phyloP scores from a whole-genome alignment of 2,113 vertebrate genomes.

The Anser cygnoides region DNA sequence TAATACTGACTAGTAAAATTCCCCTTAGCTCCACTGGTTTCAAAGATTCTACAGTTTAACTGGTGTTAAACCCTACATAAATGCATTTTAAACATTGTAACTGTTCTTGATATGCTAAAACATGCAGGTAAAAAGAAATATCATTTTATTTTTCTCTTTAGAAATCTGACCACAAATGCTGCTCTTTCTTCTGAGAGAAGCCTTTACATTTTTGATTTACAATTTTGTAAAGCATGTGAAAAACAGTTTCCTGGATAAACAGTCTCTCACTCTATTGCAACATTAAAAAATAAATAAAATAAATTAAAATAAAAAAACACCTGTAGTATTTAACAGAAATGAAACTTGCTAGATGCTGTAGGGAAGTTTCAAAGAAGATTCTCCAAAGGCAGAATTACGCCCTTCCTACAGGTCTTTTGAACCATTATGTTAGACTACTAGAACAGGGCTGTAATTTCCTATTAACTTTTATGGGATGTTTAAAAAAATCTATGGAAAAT shows the following conservation, averaged over 20 bases:
- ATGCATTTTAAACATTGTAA: background rate
- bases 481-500: background rate
- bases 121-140: background rate
- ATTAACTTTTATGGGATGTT: conserved; percentile 21
- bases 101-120: background rate
- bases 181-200: background rate
- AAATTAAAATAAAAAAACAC: background rate
- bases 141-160: background rate
- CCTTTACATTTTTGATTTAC: background rate
- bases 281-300: background rate
- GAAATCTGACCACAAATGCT: background rate
- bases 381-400: background rate
- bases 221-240: background rate
- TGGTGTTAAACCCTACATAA: background rate
- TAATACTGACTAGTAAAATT: background rate
- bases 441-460: background rate
- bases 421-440: background rate
- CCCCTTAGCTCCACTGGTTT: background rate
- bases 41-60: background rate
- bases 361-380: background rate
- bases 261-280: background rate
- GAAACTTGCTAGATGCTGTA: background rate
- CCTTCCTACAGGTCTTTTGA: conserved; percentile 9
- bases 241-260: background rate
- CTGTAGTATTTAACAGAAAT: background rate